Evolutionary conservation across 2,888 invertebrate genomes (phyloP).

Genomic region (Torymus aiolomorphi): DNA sequence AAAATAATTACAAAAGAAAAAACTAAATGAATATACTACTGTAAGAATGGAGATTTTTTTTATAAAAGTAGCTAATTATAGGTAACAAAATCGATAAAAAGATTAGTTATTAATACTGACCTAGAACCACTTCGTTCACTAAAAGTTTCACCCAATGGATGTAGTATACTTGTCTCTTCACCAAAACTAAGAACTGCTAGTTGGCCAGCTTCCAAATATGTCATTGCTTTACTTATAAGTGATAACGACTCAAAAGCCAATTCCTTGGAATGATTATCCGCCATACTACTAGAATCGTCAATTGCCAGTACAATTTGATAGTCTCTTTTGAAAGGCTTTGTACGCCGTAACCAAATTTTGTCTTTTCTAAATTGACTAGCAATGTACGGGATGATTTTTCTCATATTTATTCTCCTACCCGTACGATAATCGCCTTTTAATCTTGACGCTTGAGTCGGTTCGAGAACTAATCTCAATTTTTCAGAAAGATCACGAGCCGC

Average conservation of each 20-base stretch:
- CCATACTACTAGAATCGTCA: conserved; percentile 96
- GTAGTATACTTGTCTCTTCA: conserved; percentile 89
- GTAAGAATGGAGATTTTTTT: too few relatives aligned
- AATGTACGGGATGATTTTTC: conserved; percentile 98
- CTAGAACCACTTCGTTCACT: conserved; percentile 90
- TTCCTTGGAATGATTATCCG: conserved; percentile 92
- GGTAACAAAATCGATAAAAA: not conserved
- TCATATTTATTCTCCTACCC: conserved; percentile 98
- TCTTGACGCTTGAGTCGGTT: conserved; percentile 95
- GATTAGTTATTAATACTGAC: conserved; percentile 62
- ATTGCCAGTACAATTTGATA: conserved; percentile 97
- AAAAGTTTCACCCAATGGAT: conserved; percentile 90
- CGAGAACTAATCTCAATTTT: conserved; percentile 93
- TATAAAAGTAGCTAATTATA: too few relatives aligned
- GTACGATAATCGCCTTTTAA: conserved; percentile 97
- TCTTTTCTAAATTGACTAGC: conserved; percentile 99
- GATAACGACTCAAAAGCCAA: conserved; percentile 96
- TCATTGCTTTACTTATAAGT: conserved; percentile 90
- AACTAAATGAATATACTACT: too few relatives aligned
- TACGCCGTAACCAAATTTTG: conserved; percentile 98
- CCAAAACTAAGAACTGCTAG: conserved; percentile 95
- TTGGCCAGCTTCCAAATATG: conserved; percentile 95
- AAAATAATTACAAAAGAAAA: too few relatives aligned
- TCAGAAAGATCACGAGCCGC: conserved; percentile 93
- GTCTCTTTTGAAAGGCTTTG: conserved; percentile 95